Conservation (phyloP, 2,888 invertebrate genomes). For the Epiblema foenella region DNA sequence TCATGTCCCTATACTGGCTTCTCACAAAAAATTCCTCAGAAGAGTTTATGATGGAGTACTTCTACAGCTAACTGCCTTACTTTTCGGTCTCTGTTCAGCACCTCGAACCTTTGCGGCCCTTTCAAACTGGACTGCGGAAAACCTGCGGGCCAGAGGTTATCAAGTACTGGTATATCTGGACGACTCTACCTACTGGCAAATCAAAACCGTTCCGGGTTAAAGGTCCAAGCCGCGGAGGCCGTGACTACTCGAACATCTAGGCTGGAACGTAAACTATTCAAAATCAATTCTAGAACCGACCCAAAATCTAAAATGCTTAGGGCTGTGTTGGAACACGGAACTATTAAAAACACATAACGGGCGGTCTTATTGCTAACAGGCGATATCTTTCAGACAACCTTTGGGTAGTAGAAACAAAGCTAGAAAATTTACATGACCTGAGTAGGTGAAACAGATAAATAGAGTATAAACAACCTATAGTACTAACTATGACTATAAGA, state of each 20-base stretch:
- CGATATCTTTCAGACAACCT: too few species aligned
- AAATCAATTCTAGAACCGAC: slow-evolving; percentile 14
- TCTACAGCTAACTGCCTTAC: neutral
- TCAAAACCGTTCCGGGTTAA: slow-evolving; percentile 1
- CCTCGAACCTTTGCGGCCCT: slow-evolving; percentile 16
- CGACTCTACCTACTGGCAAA: slow-evolving; percentile 16
- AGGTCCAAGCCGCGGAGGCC: neutral
- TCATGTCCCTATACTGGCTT: too few species aligned
- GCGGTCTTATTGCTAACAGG: too few species aligned
- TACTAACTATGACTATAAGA: too few species aligned
- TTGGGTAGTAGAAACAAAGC: too few species aligned
- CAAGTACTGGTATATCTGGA: too few species aligned
- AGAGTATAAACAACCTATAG: too few species aligned
- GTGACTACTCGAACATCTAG: slow-evolving; percentile 18
- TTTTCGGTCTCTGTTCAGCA: slow-evolving; percentile 8
- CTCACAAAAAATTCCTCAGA: neutral
- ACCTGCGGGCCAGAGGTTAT: too few species aligned
- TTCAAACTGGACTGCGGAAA: slow-evolving; percentile 22
- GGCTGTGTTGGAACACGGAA: slow-evolving; percentile 2
- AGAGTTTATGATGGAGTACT: neutral
- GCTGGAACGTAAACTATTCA: slow-evolving; percentile 15
- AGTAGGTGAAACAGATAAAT: too few species aligned
- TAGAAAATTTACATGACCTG: too few species aligned
- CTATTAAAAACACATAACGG: too few species aligned
- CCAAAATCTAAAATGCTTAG: neutral